These are phyloP conservation scores for Hippocampus kuda DNA, from an alignment of 2,797 vertebrate species.

Conservation along the genomic window DNA sequence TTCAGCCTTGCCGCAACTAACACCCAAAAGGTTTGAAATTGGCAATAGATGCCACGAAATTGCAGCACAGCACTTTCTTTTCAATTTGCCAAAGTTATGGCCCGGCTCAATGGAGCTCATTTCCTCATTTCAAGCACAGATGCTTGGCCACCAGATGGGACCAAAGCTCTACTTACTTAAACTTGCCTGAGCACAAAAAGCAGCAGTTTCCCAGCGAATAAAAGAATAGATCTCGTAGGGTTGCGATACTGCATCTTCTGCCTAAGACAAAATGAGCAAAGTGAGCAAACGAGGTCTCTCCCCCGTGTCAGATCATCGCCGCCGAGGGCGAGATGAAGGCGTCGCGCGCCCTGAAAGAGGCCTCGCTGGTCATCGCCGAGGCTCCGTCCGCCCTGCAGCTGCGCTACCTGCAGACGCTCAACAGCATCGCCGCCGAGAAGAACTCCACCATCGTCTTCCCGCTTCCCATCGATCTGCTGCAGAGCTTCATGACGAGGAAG, in stretches of 20 bases:
- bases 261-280: neutral
- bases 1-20: no score
- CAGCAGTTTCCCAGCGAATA: no score
- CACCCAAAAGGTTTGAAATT: neutral
- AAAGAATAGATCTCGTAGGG: no score
- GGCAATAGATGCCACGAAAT: neutral
- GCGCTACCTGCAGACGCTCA: conserved; percentile 71
- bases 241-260: no score
- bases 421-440: conserved; percentile 62
- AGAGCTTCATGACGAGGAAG: conserved; percentile 46
- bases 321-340: conserved; percentile 74
- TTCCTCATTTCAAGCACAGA: no score
- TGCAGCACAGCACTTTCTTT: neutral
- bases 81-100: no score
- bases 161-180: no score
- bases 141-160: no score
- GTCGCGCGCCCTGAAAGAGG: conserved; percentile 69
- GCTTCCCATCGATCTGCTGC: conserved; percentile 65
- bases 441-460: conserved; percentile 75
- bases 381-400: conserved; percentile 68
- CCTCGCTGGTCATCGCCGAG: conserved; percentile 66
- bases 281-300: neutral
- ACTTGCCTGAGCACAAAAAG: neutral
- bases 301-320: conserved; percentile 59
- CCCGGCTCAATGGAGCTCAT: no score